Conservation (phyloP, 2,888 invertebrate genomes). For the Netelia inedita region DNA sequence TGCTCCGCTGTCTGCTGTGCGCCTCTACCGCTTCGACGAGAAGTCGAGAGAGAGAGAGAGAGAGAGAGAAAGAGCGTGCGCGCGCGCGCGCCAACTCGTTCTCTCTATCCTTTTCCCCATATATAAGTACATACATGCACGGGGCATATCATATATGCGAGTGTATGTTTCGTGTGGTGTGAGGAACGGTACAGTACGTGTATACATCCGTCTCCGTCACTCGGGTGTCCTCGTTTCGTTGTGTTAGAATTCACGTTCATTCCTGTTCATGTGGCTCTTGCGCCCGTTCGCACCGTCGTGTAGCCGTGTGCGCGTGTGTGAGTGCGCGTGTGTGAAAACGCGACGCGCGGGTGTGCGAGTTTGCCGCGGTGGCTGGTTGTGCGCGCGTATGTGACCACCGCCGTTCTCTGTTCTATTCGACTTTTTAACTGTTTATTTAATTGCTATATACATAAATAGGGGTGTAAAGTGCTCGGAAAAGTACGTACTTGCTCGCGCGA, state of each 20-base stretch:
- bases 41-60: constrained; percentile 47
- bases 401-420: constrained; percentile 62
- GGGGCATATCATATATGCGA: neutral
- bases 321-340: constrained; percentile 40
- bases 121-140: neutral
- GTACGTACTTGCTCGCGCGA: constrained; percentile 9
- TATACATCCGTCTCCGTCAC: constrained; percentile 41
- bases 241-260: constrained; percentile 43
- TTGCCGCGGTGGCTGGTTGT: constrained; percentile 69
- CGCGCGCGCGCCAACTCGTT: constrained; percentile 45
- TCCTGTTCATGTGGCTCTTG: constrained; percentile 23
- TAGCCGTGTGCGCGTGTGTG: constrained; percentile 43
- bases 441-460: constrained; percentile 31
- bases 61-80: neutral
- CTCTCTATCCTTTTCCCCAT: constrained; percentile 4
- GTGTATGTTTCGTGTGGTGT: constrained; percentile 20
- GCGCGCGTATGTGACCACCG: constrained; percentile 69
- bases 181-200: constrained; percentile 33
- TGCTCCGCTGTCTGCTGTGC: constrained; percentile 57
- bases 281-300: constrained; percentile 17
- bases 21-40: constrained; percentile 56
- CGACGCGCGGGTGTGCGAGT: constrained; percentile 67
- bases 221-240: constrained; percentile 60
- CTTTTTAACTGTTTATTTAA: constrained; percentile 65
- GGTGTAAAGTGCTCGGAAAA: constrained; percentile 26